A percentile compares a stretch with the other conserved stretches of the same genome.
Evolutionary conservation across 2,113 vertebrate species (phyloP).

Genomic region (Vulpes vulpes): DNA sequence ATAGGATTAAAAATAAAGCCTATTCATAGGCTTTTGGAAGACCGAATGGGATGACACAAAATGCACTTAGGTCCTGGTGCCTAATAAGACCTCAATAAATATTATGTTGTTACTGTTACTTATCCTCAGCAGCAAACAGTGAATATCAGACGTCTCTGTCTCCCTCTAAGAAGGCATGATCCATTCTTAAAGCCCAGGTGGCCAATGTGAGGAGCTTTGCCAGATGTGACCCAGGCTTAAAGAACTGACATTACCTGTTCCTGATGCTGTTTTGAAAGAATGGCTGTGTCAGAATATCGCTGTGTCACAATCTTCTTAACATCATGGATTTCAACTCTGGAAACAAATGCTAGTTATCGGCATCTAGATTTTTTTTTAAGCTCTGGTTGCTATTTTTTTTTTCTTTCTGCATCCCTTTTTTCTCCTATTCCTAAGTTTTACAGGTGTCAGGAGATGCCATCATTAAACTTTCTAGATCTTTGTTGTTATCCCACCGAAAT

Average conservation of each 20-base stretch:
- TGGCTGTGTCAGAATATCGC: rapidly evolving
- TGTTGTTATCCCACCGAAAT: neutral
- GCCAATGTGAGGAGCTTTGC: neutral
- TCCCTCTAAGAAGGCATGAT: neutral
- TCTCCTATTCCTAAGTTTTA: neutral
- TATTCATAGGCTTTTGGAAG: neutral
- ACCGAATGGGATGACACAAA: neutral
- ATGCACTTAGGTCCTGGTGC: neutral
- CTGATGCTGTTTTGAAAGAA: neutral
- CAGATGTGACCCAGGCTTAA: neutral
- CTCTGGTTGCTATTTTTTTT: neutral
- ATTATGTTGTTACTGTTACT: neutral
- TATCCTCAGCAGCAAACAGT: neutral
- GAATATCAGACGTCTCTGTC: rapidly evolving
- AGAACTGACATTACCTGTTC: neutral
- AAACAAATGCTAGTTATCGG: neutral
- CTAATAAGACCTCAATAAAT: neutral
- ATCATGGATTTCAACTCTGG: neutral
- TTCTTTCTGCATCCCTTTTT: neutral
- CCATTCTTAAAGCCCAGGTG: neutral
- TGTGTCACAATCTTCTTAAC: neutral
- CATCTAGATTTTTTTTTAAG: neutral
- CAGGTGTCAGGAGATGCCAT: rapidly evolving
- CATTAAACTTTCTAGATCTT: neutral
- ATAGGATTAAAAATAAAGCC: neutral